A percentile compares a stretch with the other conserved stretches of the same genome.
phyloP scores from a whole-genome alignment of 2,113 vertebrate species.

The Crotalus horridus region DNA sequence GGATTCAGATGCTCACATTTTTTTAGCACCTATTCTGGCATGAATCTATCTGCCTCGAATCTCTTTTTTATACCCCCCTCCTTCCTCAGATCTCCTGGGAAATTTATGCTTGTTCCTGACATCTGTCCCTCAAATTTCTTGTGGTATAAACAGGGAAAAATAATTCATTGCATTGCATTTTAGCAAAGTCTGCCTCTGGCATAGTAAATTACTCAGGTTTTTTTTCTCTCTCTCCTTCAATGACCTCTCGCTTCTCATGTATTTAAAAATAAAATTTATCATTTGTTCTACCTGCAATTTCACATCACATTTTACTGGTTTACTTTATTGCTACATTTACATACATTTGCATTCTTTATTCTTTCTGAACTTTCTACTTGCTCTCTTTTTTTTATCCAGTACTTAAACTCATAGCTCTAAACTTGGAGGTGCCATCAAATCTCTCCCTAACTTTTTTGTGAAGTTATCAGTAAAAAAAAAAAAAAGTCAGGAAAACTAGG shows the following conservation, averaged over 20 bases:
- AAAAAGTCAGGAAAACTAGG: neutral
- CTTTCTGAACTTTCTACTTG: neutral
- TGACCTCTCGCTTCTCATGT: constrained; percentile 58
- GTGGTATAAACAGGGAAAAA: constrained; percentile 56
- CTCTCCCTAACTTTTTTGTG: neutral
- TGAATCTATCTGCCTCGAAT: constrained; percentile 37
- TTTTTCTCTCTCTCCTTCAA: constrained; percentile 51
- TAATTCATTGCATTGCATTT: constrained; percentile 69
- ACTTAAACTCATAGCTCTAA: neutral
- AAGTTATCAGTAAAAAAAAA: too few species aligned
- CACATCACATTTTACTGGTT: constrained; percentile 41
- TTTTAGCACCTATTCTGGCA: constrained; percentile 60
- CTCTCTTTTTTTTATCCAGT: neutral
- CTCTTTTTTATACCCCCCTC: constrained; percentile 31
- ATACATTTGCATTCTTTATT: neutral
- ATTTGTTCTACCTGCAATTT: constrained; percentile 63
- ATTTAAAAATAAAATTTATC: constrained; percentile 53
- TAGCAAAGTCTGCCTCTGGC: constrained; percentile 60
- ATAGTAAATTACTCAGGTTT: constrained; percentile 65
- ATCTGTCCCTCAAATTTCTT: constrained; percentile 56
- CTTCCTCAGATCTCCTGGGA: constrained; percentile 56
- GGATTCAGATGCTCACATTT: constrained; percentile 60
- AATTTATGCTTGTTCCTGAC: constrained; percentile 67
- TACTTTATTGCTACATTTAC: constrained; percentile 22
- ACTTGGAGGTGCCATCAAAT: neutral